Percentiles rank a stretch among this genome's conserved stretches.
Evolutionary conservation across 2,888 invertebrate species (phyloP).

Genomic region (Rhodophaea formosa): DNA sequence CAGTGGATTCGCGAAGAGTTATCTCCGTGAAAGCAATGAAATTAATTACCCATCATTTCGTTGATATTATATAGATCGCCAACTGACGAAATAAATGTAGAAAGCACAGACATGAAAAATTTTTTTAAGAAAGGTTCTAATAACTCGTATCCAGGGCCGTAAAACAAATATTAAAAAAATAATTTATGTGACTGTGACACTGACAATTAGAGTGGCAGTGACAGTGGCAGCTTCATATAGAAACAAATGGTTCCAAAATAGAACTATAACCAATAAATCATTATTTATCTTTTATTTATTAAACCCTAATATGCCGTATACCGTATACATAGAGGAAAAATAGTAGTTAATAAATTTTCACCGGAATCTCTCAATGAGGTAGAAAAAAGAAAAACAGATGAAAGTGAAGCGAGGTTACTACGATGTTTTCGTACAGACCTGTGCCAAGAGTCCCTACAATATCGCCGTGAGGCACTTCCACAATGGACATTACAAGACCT

Average conservation of each 20-base stretch:
- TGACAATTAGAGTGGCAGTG: background rate
- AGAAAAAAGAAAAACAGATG: conserved; percentile 25
- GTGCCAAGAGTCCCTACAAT: conserved; percentile 58
- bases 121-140: no score
- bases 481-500: conserved; percentile 52
- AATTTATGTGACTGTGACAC: no score
- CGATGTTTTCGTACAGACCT: conserved; percentile 65
- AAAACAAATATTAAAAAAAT: no score
- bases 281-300: background rate
- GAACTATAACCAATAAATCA: background rate
- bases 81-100: no score
- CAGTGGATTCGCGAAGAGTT: no score
- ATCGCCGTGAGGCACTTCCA: conserved; percentile 59
- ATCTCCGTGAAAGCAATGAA: no score
- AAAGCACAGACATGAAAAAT: no score
- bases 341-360: background rate
- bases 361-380: background rate
- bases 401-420: conserved; percentile 61
- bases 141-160: no score
- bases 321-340: background rate
- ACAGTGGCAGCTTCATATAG: background rate
- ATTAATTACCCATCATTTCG: no score
- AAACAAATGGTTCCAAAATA: conserved; percentile 6
- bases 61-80: no score
- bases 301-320: background rate